A percentile compares a stretch with the other conserved stretches of the same genome.
Evolutionary conservation across 2,113 vertebrate genomes (phyloP).

Genomic region (Scomber scombrus): DNA sequence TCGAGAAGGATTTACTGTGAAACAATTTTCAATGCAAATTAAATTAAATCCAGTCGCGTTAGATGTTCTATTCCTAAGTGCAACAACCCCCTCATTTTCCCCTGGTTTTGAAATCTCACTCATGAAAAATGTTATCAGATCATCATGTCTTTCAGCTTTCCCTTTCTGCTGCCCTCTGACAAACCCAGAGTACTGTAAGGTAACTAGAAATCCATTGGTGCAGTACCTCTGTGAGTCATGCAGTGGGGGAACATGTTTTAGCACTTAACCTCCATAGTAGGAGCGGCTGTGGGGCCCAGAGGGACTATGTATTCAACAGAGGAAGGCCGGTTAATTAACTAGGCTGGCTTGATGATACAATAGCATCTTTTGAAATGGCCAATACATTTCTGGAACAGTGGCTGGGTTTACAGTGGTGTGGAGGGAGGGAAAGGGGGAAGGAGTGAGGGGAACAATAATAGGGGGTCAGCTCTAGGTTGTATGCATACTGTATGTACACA

Average conservation of each 20-base stretch:
- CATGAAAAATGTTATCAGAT: conserved; percentile 57
- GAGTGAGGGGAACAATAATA: not conserved
- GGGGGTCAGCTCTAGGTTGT: conserved; percentile 27
- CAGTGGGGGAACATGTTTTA: conserved; percentile 76
- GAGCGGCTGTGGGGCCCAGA: conserved; percentile 79
- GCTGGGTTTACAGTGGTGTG: conserved; percentile 3
- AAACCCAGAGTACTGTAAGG: conserved; percentile 43
- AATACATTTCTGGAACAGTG: conserved; percentile 64
- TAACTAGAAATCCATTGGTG: conserved; percentile 59
- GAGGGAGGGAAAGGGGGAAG: not conserved
- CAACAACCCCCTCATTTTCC: not conserved
- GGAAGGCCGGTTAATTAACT: conserved; percentile 76
- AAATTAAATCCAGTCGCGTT: conserved; percentile 24
- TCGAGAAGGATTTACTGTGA: conserved; percentile 20
- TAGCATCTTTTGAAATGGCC: conserved; percentile 80
- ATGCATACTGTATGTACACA: conserved; percentile 2
- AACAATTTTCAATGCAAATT: conserved; percentile 39
- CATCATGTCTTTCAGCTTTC: conserved; percentile 43
- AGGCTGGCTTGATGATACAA: conserved; percentile 74
- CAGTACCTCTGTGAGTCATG: conserved; percentile 65
- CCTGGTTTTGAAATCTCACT: conserved; percentile 5
- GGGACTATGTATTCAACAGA: conserved; percentile 71
- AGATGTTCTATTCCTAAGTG: conserved; percentile 16
- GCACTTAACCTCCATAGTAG: conserved; percentile 80
- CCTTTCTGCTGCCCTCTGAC: conserved; percentile 35